Conservation (phyloP, 2,113 vertebrate genomes). For the Semicossyphus pulcher region DNA sequence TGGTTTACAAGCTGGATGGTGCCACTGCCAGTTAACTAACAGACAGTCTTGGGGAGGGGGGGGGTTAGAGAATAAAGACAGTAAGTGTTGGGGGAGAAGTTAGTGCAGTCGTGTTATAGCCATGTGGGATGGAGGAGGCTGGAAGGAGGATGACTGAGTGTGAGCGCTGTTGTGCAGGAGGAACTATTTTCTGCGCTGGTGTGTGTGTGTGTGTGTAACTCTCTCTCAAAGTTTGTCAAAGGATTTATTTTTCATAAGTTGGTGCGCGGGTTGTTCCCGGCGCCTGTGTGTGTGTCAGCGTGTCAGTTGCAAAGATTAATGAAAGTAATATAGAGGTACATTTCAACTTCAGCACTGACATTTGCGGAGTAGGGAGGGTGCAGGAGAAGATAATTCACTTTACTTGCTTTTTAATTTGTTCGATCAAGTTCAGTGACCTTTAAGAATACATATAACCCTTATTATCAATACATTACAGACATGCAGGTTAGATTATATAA, state of each 20-base stretch:
- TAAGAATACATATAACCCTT: constrained; percentile 11
- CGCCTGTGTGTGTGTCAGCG: neutral
- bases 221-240: neutral
- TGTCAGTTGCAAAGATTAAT: constrained; percentile 51
- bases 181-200: constrained; percentile 16
- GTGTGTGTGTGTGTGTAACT: constrained; percentile 22
- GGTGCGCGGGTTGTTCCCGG: neutral
- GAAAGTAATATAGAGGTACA: constrained; percentile 20
- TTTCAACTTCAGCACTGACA: constrained; percentile 1
- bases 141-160: neutral
- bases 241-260: constrained; percentile 16
- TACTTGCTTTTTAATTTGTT: constrained; percentile 41
- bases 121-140: constrained; percentile 27
- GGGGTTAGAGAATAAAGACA: constrained; percentile 18
- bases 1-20: constrained; percentile 68
- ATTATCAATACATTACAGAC: neutral
- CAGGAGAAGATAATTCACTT: constrained; percentile 25
- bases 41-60: constrained; percentile 37
- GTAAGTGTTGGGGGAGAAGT: constrained; percentile 34
- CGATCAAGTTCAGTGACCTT: constrained; percentile 41
- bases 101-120: constrained; percentile 39
- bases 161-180: neutral
- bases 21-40: constrained; percentile 67
- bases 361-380: constrained; percentile 19
- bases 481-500: constrained; percentile 1